These are phyloP conservation scores for Rhea americana DNA, from an alignment of 2,113 vertebrate genomes.

Conservation along the genomic window DNA sequence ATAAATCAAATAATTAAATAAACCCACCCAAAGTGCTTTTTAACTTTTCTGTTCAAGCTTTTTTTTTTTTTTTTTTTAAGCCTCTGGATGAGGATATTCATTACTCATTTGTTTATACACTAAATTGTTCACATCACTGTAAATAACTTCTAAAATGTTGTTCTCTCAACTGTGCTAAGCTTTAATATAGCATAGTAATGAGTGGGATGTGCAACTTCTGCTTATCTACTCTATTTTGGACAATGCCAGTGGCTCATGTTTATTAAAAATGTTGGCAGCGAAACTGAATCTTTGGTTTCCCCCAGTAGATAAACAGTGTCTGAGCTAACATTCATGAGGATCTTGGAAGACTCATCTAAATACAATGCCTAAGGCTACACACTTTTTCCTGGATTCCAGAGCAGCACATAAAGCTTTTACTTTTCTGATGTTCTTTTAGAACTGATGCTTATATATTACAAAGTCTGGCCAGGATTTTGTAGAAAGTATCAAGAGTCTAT, in stretches of 20 bases:
- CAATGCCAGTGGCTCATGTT: conserved; percentile 60
- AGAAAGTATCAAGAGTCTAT: background rate
- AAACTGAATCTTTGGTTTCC: conserved; percentile 51
- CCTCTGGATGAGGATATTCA: conserved; percentile 59
- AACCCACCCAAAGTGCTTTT: background rate
- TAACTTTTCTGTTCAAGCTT: conserved; percentile 46
- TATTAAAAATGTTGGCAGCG: conserved; percentile 69
- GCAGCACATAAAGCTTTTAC: conserved; percentile 41
- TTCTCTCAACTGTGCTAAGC: conserved; percentile 63
- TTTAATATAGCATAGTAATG: conserved; percentile 65
- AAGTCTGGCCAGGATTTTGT: conserved; percentile 31
- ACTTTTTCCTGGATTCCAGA: conserved; percentile 35
- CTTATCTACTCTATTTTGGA: conserved; percentile 71
- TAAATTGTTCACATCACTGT: conserved; percentile 65
- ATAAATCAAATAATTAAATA: conserved; percentile 20
- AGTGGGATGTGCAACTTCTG: conserved; percentile 63
- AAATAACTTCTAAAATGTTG: conserved; percentile 71
- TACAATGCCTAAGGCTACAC: conserved; percentile 39
- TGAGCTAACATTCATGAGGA: conserved; percentile 61
- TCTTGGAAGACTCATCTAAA: conserved; percentile 65
- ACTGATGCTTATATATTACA: conserved; percentile 21
- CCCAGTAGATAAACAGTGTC: conserved; percentile 57
- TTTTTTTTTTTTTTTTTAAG: conserved; percentile 20
- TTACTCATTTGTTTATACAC: conserved; percentile 68
- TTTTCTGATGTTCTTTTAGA: conserved; percentile 65